Evolutionary conservation across 2,888 invertebrate species (phyloP), one percentile per base, ranked within the genome.

Genomic region (Beris morrisii): DNA sequence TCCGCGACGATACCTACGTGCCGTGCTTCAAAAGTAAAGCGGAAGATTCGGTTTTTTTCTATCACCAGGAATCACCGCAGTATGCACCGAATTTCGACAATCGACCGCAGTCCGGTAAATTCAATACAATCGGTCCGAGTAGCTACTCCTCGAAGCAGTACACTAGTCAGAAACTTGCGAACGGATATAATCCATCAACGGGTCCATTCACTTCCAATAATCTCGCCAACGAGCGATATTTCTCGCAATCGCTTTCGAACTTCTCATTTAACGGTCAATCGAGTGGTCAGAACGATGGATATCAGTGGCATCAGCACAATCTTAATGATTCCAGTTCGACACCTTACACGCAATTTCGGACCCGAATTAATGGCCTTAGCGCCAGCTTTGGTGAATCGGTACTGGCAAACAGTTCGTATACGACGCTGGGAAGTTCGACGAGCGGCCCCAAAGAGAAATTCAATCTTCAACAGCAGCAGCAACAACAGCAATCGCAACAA

Each of bases 51-150:
- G 67, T 72, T 31, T 72, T 69, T 43, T 69, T 72, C 55, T 72
- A 70, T 67, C 72, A 71, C 64, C 71, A 72, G 53, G 71, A 72
- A 55, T 69, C 70, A 50, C 69, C 70, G 12, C 65, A 71, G 43
- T 71, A 70, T 59, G 67, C 69, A 28, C 70, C 71, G 44, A 72
- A 71, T 67, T 71, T 70, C 67, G 70, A 72, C 65, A 70, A 70
- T 69, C 68, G 67, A 54, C 66, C 67, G 44, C 44, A 67, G 45
- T 45, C 61, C n/a, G 77, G 77, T 71, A 80, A 80, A 73, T 80
- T 78, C 71, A 81, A 81, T 67, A 80, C 80, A 58, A 79, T 80
- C 66, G 81, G 79, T 55, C 77, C 80, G 56, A 79, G 78, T 70
- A 79, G 77, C 72, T 79, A 78, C 67, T 79, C 77, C 71, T 77